Conservation (phyloP, 37 sponge, comb jelly and placozoan species). For the Spongilla lacustris region DNA sequence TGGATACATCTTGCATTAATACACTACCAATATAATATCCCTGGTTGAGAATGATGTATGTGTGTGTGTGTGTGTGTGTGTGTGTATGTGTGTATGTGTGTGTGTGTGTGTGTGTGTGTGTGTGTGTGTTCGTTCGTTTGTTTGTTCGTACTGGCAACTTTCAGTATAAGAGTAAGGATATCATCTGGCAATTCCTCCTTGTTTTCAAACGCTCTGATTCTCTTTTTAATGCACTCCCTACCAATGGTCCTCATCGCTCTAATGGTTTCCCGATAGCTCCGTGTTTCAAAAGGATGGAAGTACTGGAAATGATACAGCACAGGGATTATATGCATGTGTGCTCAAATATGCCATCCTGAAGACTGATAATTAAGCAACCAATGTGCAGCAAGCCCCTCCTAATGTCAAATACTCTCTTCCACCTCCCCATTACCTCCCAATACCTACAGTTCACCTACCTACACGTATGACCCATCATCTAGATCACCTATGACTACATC, state of each 20-base stretch:
- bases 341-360: too few relatives aligned
- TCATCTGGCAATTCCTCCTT: slow-evolving; percentile 15
- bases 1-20: not conserved
- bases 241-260: slow-evolving; percentile 24
- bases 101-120: too few relatives aligned
- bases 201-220: slow-evolving; percentile 9
- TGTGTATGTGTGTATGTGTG: too few relatives aligned
- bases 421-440: too few relatives aligned
- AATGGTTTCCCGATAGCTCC: slow-evolving; percentile 10
- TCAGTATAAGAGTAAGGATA: slow-evolving; percentile 7
- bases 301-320: not conserved
- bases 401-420: too few relatives aligned
- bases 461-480: too few relatives aligned
- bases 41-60: not conserved
- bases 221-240: slow-evolving; percentile 10
- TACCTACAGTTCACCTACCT: too few relatives aligned
- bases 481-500: too few relatives aligned
- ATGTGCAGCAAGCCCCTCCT: too few relatives aligned
- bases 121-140: too few relatives aligned
- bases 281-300: slow-evolving; percentile 19
- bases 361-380: too few relatives aligned
- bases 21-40: not conserved
- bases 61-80: not conserved
- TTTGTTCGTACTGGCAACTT: slow-evolving; percentile 2
- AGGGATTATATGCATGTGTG: too few relatives aligned